A percentile compares a stretch with the other conserved stretches of the same genome.
Evolutionary conservation across 2,888 invertebrate species (phyloP).

Genomic region (Sceliomorpha sp.): DNA sequence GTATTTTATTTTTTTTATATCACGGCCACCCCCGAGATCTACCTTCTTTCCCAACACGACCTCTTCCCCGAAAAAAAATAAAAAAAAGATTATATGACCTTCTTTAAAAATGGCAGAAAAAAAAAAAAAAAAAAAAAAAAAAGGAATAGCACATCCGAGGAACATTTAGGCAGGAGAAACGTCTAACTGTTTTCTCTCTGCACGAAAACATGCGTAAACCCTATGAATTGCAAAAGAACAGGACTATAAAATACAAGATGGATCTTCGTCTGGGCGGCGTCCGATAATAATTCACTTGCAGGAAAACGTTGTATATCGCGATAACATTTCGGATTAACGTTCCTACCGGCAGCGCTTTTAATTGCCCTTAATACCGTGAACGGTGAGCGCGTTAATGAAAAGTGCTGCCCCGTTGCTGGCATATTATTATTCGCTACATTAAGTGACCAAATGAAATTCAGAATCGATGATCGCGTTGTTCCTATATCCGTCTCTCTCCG

Average conservation of each 20-base stretch:
- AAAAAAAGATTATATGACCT: too few species aligned
- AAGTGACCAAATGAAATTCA: conserved; percentile 77
- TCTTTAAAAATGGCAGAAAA: too few species aligned
- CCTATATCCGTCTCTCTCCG: conserved; percentile 34
- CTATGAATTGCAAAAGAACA: conserved; percentile 41
- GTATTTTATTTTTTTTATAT: too few species aligned
- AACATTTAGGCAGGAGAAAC: too few species aligned
- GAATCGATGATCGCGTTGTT: conserved; percentile 70
- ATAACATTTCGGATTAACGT: conserved; percentile 61
- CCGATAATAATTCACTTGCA: conserved; percentile 47
- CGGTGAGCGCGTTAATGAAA: conserved; percentile 72
- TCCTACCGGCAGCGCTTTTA: conserved; percentile 66
- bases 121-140: too few species aligned
- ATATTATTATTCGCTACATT: conserved; percentile 78
- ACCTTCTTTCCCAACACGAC: too few species aligned
- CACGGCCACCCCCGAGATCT: too few species aligned
- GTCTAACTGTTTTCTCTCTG: conserved; percentile 43
- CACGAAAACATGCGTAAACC: conserved; percentile 26
- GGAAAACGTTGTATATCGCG: conserved; percentile 45
- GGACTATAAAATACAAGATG: conserved; percentile 43
- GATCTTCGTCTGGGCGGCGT: conserved; percentile 45
- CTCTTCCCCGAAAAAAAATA: too few species aligned
- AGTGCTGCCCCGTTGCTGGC: conserved; percentile 68
- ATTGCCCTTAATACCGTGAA: conserved; percentile 73
- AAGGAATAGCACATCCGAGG: too few species aligned